Percentiles rank a stretch among this genome's conserved stretches.
Conservation (phyloP, 64 coral and sea anemone species). For the Porites lutea region DNA sequence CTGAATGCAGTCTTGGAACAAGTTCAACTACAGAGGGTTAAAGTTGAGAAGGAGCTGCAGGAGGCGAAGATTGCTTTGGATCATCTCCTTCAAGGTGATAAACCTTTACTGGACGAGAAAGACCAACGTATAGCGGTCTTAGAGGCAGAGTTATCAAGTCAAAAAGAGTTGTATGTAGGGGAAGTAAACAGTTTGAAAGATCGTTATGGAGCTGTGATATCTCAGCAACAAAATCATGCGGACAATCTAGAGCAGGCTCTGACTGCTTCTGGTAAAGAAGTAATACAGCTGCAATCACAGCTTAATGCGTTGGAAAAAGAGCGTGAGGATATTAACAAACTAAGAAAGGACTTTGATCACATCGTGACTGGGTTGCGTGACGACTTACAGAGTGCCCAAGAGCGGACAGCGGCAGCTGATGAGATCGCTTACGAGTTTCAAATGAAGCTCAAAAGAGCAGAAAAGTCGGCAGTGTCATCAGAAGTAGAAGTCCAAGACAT, state of each 20-base stretch:
- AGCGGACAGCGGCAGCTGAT: conserved; percentile 68
- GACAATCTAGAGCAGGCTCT: conserved; percentile 21
- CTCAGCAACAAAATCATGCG: conserved; percentile 28
- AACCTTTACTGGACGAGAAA: conserved; percentile 11
- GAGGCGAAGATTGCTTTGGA: background rate
- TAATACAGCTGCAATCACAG: conserved; percentile 18
- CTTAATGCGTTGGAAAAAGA: conserved; percentile 19
- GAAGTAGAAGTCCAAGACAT: conserved; percentile 48
- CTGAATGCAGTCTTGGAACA: conserved; percentile 14
- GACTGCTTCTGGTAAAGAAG: background rate
- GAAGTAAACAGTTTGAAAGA: background rate
- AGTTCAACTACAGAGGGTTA: background rate
- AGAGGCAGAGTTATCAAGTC: conserved; percentile 12
- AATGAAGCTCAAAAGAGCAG: conserved; percentile 63
- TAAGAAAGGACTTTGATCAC: conserved; percentile 64
- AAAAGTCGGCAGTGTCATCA: conserved; percentile 58
- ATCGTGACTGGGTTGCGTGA: conserved; percentile 85
- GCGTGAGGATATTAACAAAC: conserved; percentile 55
- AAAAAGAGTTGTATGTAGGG: background rate
- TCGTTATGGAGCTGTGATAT: conserved; percentile 20
- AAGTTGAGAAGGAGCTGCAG: conserved; percentile 45
- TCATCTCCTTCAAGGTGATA: conserved; percentile 19
- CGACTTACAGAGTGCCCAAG: conserved; percentile 72
- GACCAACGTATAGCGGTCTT: background rate
- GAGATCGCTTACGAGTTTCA: conserved; percentile 47